phyloP scores from a whole-genome alignment of 2,888 invertebrate genomes.

The Dusona sp. region DNA sequence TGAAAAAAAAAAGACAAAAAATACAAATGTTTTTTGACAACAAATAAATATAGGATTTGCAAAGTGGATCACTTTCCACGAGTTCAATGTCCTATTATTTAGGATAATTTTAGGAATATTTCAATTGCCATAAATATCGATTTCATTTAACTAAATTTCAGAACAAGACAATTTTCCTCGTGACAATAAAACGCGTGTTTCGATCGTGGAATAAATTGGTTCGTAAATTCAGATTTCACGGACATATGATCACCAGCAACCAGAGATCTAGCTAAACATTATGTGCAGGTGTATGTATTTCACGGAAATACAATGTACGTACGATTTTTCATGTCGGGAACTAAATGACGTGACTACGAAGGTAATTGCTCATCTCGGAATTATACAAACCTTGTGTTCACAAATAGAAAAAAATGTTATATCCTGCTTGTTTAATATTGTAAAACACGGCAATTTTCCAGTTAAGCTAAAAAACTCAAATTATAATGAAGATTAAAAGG shows the following conservation, averaged over 20 bases:
- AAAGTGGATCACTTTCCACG: background rate
- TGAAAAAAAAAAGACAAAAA: background rate
- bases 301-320: background rate
- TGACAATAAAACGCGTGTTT: background rate
- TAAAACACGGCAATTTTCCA: background rate
- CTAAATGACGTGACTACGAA: constrained; percentile 3
- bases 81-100: background rate
- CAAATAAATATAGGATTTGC: background rate
- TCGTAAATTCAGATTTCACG: background rate
- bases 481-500: background rate
- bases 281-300: constrained; percentile 12
- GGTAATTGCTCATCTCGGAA: background rate
- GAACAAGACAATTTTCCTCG: background rate
- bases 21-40: background rate
- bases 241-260: background rate
- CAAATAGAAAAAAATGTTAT: background rate
- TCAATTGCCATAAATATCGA: background rate
- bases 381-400: background rate
- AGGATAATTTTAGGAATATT: background rate
- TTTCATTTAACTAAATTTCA: background rate
- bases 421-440: background rate
- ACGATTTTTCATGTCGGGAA: constrained; percentile 16
- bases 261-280: constrained; percentile 25
- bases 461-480: background rate
- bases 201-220: constrained; percentile 3